phyloP scores from a whole-genome alignment of 2,888 invertebrate genomes.

The Monochamus alternatus region DNA sequence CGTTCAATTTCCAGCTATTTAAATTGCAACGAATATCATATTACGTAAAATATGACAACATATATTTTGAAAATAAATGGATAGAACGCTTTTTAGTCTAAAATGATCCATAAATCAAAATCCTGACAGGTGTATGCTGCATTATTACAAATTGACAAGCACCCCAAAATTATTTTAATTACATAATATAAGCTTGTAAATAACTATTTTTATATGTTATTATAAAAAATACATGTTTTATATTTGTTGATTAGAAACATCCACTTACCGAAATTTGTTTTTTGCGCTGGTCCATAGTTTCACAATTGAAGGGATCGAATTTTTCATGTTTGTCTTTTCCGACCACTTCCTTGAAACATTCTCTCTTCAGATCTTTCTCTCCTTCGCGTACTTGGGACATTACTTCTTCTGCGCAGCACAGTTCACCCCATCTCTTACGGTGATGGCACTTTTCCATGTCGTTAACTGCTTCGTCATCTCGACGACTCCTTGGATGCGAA shows the following conservation, averaged over 20 bases:
- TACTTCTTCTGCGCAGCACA: conserved; percentile 65
- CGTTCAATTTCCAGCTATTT: too few relatives aligned
- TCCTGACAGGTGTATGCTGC: too few relatives aligned
- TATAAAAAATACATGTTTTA: too few relatives aligned
- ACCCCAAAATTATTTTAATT: background rate
- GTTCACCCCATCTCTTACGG: conserved; percentile 54
- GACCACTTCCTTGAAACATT: conserved; percentile 64
- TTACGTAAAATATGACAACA: too few relatives aligned
- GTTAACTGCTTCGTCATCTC: conserved; percentile 61
- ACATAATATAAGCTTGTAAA: too few relatives aligned
- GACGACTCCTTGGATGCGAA: conserved; percentile 52
- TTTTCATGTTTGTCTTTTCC: conserved; percentile 58
- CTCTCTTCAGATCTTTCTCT: conserved; percentile 60
- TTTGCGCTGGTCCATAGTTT: conserved; percentile 63
- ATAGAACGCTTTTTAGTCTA: too few relatives aligned
- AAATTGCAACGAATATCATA: too few relatives aligned
- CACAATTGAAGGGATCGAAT: conserved; percentile 67
- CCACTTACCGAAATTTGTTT: conserved; percentile 65
- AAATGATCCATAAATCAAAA: too few relatives aligned
- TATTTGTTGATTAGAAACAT: too few relatives aligned
- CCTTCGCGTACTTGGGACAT: conserved; percentile 60
- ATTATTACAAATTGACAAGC: too few relatives aligned
- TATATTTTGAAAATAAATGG: too few relatives aligned
- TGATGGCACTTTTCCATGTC: conserved; percentile 62
- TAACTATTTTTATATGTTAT: too few relatives aligned